These are phyloP conservation scores for Rhopalosiphum nymphaeae DNA, from an alignment of 2,888 invertebrate species.

Conservation along the genomic window DNA sequence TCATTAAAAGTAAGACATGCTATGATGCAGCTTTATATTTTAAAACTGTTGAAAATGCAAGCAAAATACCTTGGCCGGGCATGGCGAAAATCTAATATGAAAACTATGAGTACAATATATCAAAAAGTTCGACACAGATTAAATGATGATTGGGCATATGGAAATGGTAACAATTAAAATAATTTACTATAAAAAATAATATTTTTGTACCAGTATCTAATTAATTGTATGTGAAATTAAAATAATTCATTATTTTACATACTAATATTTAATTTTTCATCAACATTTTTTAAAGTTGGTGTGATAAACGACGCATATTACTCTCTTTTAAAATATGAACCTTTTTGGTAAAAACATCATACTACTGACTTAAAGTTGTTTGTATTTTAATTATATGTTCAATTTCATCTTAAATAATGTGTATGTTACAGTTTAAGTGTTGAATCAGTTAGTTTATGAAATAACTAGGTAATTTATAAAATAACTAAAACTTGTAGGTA, in stretches of 20 bases:
- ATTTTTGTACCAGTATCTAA: neutral
- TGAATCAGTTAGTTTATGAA: too few species aligned
- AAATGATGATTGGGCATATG: conserved; percentile 99
- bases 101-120: conserved; percentile 99
- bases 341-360: neutral
- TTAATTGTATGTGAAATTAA: neutral
- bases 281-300: too few species aligned
- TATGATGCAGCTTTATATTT: conserved; percentile 96
- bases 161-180: conserved; percentile 77
- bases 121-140: conserved; percentile 95
- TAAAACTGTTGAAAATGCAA: conserved; percentile 99
- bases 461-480: too few species aligned
- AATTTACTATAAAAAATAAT: neutral
- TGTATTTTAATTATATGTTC: neutral
- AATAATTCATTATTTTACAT: neutral
- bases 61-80: conserved; percentile 98
- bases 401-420: neutral
- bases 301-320: too few species aligned
- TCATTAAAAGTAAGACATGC: conserved; percentile 95
- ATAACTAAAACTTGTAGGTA: too few species aligned
- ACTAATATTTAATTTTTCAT: neutral
- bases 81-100: conserved; percentile 99
- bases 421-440: too few species aligned
- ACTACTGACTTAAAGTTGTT: neutral
- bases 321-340: too few species aligned